A percentile compares a stretch with the other conserved stretches of the same genome.
phyloP scores from a whole-genome alignment of 2,113 vertebrate species.

The Micronycteris hirsuta region DNA sequence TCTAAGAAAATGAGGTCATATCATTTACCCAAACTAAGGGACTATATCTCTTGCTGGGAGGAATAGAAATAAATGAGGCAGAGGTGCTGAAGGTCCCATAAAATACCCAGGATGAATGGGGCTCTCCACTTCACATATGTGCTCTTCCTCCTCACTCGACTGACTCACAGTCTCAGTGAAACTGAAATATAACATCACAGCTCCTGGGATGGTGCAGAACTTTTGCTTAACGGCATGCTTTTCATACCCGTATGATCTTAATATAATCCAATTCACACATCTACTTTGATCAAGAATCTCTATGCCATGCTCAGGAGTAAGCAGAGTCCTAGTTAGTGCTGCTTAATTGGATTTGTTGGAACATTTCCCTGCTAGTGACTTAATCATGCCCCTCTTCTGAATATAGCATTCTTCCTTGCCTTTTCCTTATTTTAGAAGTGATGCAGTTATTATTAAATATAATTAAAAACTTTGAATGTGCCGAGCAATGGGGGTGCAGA shows the following conservation, averaged over 20 bases:
- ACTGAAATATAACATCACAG: neutral
- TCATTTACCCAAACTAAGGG: constrained; percentile 40
- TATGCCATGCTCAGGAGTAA: neutral
- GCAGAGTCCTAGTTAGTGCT: neutral
- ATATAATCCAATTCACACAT: neutral
- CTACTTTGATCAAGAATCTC: neutral
- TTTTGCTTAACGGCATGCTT: neutral
- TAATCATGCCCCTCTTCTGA: neutral
- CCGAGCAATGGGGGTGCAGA: neutral
- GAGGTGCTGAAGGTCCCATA: constrained; percentile 27
- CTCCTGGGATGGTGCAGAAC: neutral
- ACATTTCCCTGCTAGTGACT: neutral
- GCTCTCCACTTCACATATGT: constrained; percentile 1
- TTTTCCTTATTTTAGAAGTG: neutral
- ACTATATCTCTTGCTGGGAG: constrained; percentile 46
- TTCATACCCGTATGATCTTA: neutral
- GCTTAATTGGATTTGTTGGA: neutral
- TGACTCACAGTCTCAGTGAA: constrained; percentile 34
- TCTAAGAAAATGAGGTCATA: constrained; percentile 57
- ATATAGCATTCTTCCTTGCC: neutral
- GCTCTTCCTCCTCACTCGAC: neutral
- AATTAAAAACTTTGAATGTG: neutral
- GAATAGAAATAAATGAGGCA: constrained; percentile 50
- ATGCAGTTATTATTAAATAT: neutral
- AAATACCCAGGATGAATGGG: constrained; percentile 24